A percentile compares a stretch with the other conserved stretches of the same genome.
phyloP scores from a whole-genome alignment of 2,888 invertebrate genomes.

The Zootermopsis nevadensis region DNA sequence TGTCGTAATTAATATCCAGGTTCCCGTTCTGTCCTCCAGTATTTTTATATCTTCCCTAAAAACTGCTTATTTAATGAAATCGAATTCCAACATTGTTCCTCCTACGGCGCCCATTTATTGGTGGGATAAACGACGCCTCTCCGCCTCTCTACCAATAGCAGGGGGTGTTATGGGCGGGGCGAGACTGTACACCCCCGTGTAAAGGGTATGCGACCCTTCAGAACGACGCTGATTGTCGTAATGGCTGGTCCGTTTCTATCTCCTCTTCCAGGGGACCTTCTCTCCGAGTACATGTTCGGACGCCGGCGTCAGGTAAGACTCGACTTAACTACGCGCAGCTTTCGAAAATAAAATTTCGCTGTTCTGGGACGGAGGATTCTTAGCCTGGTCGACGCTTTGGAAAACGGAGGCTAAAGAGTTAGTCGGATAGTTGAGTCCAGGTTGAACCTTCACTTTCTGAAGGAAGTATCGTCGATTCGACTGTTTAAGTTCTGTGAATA shows the following conservation, averaged over 20 bases:
- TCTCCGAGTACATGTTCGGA: slow-evolving; percentile 94
- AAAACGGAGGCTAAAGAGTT: too few relatives aligned
- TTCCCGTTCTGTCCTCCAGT: too few relatives aligned
- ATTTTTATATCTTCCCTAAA: background rate
- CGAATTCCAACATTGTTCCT: background rate
- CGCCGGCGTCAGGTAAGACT: slow-evolving; percentile 75
- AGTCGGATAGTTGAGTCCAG: too few relatives aligned
- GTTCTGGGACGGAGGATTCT: too few relatives aligned
- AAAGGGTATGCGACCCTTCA: slow-evolving; percentile 8
- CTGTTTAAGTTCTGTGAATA: too few relatives aligned
- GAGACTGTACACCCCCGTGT: slow-evolving; percentile 10
- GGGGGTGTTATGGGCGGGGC: slow-evolving; percentile 12
- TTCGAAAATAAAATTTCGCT: too few relatives aligned
- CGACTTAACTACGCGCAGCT: too few relatives aligned
- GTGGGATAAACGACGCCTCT: slow-evolving; percentile 16
- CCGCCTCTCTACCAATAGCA: background rate
- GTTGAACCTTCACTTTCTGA: too few relatives aligned
- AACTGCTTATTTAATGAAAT: background rate
- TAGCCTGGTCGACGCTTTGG: too few relatives aligned
- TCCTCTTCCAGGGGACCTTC: slow-evolving; percentile 86
- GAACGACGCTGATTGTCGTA: slow-evolving; percentile 20
- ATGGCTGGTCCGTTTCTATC: slow-evolving; percentile 92
- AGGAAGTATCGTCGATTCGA: too few relatives aligned
- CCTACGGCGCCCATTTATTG: slow-evolving; percentile 4
- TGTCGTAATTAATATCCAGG: too few relatives aligned